Evolutionary conservation across 2,113 vertebrate species (phyloP), one percentile per base, ranked within the genome.

Genomic region (Corythaixoides concolor): DNA sequence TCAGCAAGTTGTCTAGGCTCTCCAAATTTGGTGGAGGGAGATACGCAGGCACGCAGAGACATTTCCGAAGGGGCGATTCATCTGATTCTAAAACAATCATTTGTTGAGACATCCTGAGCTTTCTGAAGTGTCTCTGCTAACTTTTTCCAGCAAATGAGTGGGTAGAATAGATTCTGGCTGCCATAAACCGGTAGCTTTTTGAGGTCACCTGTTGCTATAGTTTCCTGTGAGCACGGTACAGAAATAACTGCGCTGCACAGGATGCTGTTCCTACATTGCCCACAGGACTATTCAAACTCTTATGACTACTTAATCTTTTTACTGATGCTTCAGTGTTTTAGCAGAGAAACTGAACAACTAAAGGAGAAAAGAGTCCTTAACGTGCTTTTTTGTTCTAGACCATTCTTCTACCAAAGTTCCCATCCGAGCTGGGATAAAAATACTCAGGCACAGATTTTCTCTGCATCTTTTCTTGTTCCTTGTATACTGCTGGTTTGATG

Each of bases 401-500:
- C 3, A 4, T 32, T 43, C 27, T 47, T 81, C 52, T 45, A 59
- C 62, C 7, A 22, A 21, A 39, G 20, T 49, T 94, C 33, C 39
- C 17, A 37, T 64, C 35, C 22, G 66, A 79, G 18, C 45, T 85
- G 66, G 35, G 11, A 43, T 74, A 52, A 59, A 92, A 89, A 47
- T 50, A 77, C 24, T 26, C n/a, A 12, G 24, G 28, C 33, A 47
- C 3, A 24, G 33, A 77, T 93, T 94, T 94, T 67, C 47, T 76
- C 35, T 64, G 23, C 2, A 0, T 91, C 37, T 85, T 89, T 91
- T 93, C 68, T 90, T 47, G 28, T 68, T 90, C 47, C 93, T 92
- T 85, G 26, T 93, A 97, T 95, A 86, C 93, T 92, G 76, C 81
- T 85, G 45, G 78, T 64, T 32, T 6, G 14, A 89, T 96, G 85